Percentiles rank a stretch among this genome's conserved stretches.
Evolutionary conservation across 2,797 vertebrate species (phyloP).

Genomic region (Scyliorhinus canicula): DNA sequence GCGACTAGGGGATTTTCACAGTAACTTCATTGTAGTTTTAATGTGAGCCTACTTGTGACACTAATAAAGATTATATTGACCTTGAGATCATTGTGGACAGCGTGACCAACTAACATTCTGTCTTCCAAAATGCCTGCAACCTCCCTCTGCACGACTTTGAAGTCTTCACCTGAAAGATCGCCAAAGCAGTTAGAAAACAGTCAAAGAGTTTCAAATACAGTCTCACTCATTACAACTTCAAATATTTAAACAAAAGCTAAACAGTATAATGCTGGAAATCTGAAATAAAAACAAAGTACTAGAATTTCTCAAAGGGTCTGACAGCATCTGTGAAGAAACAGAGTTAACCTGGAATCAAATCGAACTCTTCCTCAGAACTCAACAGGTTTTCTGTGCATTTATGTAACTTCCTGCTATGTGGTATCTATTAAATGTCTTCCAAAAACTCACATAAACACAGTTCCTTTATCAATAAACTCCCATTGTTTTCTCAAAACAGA

Average conservation of each 20-base stretch:
- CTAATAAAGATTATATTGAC: too few relatives aligned
- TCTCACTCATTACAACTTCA: neutral
- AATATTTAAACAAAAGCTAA: neutral
- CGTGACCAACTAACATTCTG: constrained; percentile 82
- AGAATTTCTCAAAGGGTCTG: neutral
- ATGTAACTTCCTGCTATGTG: neutral
- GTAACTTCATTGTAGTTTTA: too few relatives aligned
- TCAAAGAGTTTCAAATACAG: too few relatives aligned
- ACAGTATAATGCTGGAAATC: neutral
- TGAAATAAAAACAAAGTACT: neutral
- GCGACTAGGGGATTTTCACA: too few relatives aligned
- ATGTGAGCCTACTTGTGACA: too few relatives aligned
- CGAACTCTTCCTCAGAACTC: neutral
- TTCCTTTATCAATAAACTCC: neutral
- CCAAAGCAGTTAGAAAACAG: neutral
- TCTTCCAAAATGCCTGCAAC: constrained; percentile 74
- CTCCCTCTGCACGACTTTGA: constrained; percentile 73
- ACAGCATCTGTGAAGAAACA: neutral
- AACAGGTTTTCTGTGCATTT: neutral
- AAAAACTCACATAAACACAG: neutral
- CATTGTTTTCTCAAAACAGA: neutral
- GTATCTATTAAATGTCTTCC: neutral
- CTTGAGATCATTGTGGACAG: constrained; percentile 85
- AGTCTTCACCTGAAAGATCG: constrained; percentile 65
- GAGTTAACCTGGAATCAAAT: neutral